Base-by-base conservation (phyloP, 2,888 invertebrate species). In the Pterostichus madidus region DNA sequence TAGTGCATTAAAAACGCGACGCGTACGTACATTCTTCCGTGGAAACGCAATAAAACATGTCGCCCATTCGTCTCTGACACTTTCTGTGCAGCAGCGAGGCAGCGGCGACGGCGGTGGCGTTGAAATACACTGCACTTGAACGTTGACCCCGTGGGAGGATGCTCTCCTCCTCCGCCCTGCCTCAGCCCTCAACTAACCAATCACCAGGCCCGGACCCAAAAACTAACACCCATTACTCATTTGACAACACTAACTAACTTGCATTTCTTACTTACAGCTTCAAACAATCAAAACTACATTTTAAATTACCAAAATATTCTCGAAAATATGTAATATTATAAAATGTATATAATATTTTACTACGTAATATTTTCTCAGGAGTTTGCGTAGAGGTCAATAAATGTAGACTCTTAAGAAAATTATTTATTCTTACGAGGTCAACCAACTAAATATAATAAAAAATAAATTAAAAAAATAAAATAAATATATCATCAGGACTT, bases 1-100 rank as follows among this genome's bases (percentile, higher is more conserved):
- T 78, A 78, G 78, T 78, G 78, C 61, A 78, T 78, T 61, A 78
- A 53, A 78, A 78, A 78, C 56, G 56, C 49, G 77, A 56, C 35
- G 53, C 77, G 56, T 15, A 35, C n/a, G 52, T n/a, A 53, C 56
- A 77, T 77, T 56, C 77, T 64, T 64, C 32, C 64, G 31, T 31
- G 64, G 64, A 64, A 64, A 49, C n/a, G 64, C 64, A 77, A 77
- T 77, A 77, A 77, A 77, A 31, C 56, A 77, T 53, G 56, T 64
- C 49, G 56, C 56, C 31, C 77, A 77, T 77, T 77, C 77, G 53
- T 77, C 77, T 77, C 77, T 77, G 77, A 77, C 77, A 77, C 77
- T 56, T 71, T 71, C 44, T 56, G 64, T 64, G 64, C 64, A 5
- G 49, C 13, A 8, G 39, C 8, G 24, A 24, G 24, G 24, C 24